A percentile compares a stretch with the other conserved stretches of the same genome.
Evolutionary conservation across 2,888 invertebrate genomes (phyloP).

Genomic region (Polydrusus tereticollis): DNA sequence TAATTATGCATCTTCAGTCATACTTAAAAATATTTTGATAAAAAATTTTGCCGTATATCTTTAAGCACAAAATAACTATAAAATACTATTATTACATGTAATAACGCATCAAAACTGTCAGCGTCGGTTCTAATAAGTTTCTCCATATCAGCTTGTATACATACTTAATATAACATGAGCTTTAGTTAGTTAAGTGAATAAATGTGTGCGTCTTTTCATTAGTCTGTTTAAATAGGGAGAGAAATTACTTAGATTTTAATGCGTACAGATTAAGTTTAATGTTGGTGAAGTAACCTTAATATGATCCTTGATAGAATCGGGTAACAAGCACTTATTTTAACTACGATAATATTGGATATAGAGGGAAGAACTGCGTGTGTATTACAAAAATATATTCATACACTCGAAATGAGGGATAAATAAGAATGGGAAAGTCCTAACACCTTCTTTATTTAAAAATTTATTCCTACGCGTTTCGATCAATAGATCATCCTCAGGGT

Average conservation of each 20-base stretch:
- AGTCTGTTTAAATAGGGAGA: neutral
- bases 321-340: neutral
- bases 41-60: too few relatives aligned
- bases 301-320: neutral
- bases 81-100: neutral
- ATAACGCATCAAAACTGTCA: neutral
- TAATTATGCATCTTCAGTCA: too few relatives aligned
- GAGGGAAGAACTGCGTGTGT: too few relatives aligned
- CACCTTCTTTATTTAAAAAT: too few relatives aligned
- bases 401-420: too few relatives aligned
- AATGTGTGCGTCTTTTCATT: neutral
- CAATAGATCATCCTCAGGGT: too few relatives aligned
- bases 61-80: neutral
- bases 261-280: neutral
- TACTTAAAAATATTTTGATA: neutral
- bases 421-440: too few relatives aligned
- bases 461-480: too few relatives aligned
- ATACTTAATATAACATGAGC: neutral
- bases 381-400: too few relatives aligned
- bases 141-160: neutral
- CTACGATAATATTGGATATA: too few relatives aligned
- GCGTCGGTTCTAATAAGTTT: neutral
- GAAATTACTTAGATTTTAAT: slow-evolving; percentile 1
- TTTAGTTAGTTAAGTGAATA: neutral
- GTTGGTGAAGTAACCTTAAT: neutral